Conservation (phyloP, 2,888 invertebrate species). For the Cantharis rufa region DNA sequence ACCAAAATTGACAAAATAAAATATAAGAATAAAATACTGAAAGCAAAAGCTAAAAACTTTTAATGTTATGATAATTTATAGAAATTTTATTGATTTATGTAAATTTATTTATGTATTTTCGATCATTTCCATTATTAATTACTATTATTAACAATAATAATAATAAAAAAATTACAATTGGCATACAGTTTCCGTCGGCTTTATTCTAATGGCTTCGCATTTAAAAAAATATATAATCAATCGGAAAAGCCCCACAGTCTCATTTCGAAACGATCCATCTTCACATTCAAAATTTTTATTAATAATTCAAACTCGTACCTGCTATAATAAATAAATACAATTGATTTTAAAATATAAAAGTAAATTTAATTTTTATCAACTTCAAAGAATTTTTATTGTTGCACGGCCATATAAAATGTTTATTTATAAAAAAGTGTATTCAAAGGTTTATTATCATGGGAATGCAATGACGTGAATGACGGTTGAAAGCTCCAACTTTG, state of each 20-base stretch:
- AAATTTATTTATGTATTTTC: background rate
- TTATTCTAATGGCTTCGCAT: background rate
- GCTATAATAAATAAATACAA: background rate
- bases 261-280: background rate
- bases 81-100: background rate
- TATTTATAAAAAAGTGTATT: slow-evolving; percentile 21
- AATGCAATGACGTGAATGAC: slow-evolving; percentile 43
- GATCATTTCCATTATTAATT: background rate
- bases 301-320: background rate
- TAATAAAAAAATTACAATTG: background rate
- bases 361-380: background rate
- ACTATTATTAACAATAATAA: background rate
- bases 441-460: slow-evolving; percentile 39
- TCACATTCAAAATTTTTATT: background rate
- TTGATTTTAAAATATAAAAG: background rate
- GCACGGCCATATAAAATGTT: slow-evolving; percentile 21
- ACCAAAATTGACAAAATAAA: background rate
- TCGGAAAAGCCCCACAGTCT: background rate
- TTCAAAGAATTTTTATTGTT: slow-evolving; percentile 27
- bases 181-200: background rate
- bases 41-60: background rate
- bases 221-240: background rate
- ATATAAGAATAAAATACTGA: background rate
- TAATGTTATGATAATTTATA: background rate
- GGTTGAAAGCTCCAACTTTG: slow-evolving; percentile 41